Conservation (phyloP, 2,113 vertebrate species). For the Eulemur rufifrons region DNA sequence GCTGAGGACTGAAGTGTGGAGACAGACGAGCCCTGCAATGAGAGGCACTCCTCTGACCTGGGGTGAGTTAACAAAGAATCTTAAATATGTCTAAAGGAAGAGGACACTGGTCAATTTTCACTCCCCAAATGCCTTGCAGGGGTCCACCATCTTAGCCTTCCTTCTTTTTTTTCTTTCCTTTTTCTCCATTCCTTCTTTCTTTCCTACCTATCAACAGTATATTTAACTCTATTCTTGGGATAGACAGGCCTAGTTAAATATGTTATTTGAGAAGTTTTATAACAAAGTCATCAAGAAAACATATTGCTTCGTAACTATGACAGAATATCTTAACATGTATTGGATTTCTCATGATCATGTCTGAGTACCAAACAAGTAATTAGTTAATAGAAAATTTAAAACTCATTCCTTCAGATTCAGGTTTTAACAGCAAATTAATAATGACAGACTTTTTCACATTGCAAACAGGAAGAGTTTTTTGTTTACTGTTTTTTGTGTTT, state of each 20-base stretch:
- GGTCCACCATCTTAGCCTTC: not conserved
- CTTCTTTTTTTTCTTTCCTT: not conserved
- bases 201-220: not conserved
- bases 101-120: not conserved
- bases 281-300: not conserved
- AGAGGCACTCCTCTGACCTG: not conserved
- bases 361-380: not conserved
- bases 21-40: not conserved
- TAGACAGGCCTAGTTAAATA: not conserved
- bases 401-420: not conserved
- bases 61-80: not conserved
- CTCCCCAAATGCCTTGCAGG: not conserved
- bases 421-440: constrained; percentile 1
- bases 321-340: not conserved
- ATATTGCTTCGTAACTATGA: not conserved
- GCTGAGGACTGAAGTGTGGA: not conserved
- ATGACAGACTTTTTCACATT: not conserved
- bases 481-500: not conserved
- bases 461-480: not conserved
- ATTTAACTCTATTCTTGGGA: not conserved
- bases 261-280: not conserved
- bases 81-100: not conserved
- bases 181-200: not conserved
- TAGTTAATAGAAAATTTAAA: not conserved
- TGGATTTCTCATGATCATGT: not conserved